Evolutionary conservation across 2,888 invertebrate species (phyloP).

Genomic region (Eudasyphora cyanicolor): DNA sequence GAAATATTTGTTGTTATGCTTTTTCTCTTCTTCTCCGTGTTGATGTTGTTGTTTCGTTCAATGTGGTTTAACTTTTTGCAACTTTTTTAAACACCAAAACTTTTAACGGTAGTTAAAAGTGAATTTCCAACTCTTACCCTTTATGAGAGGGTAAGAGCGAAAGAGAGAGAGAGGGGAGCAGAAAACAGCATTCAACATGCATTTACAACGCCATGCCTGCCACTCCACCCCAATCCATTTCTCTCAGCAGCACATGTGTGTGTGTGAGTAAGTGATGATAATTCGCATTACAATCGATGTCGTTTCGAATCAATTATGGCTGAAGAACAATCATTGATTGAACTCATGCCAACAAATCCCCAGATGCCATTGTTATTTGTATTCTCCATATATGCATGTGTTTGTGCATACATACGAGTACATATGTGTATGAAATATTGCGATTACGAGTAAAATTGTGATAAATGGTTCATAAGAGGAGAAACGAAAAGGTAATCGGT

Average conservation of each 20-base stretch:
- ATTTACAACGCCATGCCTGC: too few relatives aligned
- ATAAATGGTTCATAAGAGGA: too few relatives aligned
- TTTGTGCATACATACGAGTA: too few relatives aligned
- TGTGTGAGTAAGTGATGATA: conserved; percentile 4
- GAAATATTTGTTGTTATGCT: neutral
- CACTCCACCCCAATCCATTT: too few relatives aligned
- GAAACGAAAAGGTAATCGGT: too few relatives aligned
- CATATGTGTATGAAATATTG: too few relatives aligned
- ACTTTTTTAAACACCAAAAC: conserved; percentile 12
- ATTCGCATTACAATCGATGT: conserved; percentile 5
- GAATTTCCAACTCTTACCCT: conserved; percentile 1
- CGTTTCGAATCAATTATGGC: conserved; percentile 18
- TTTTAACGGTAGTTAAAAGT: conserved; percentile 31
- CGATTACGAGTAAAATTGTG: too few relatives aligned
- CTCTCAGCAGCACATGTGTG: neutral
- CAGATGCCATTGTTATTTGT: too few relatives aligned
- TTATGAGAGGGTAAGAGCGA: neutral
- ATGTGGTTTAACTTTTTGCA: conserved; percentile 14
- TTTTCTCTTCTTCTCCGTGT: too few relatives aligned
- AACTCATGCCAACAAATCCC: neutral
- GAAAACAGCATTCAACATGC: too few relatives aligned
- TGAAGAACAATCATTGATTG: neutral
- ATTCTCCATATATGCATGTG: too few relatives aligned
- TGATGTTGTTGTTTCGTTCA: neutral
- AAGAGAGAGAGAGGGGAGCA: neutral